Evolutionary conservation across 2,797 vertebrate genomes (phyloP).

Genomic region (Esox lucius): DNA sequence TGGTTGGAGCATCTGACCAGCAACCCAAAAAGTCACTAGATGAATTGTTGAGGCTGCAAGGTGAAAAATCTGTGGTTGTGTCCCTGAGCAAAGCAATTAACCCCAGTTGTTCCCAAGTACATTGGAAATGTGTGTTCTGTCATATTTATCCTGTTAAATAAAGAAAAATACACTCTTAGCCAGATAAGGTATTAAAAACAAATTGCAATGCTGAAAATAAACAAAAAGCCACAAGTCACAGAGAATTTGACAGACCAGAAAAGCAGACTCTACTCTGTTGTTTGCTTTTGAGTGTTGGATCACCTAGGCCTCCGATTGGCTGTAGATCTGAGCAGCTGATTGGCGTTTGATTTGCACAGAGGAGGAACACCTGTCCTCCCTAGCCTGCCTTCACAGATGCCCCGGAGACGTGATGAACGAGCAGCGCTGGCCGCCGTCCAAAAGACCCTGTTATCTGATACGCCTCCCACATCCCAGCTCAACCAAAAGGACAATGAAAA

Average conservation of each 20-base stretch:
- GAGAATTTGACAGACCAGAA: slow-evolving; percentile 22
- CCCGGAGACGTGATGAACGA: slow-evolving; percentile 31
- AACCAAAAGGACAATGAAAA: slow-evolving; percentile 47
- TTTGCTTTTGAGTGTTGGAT: slow-evolving; percentile 45
- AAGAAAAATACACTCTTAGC: no score
- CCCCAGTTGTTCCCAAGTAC: no score
- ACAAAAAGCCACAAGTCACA: background rate
- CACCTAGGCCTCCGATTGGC: slow-evolving; percentile 24
- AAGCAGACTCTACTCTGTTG: slow-evolving; percentile 29
- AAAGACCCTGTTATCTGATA: slow-evolving; percentile 56
- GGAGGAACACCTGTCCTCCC: slow-evolving; percentile 57
- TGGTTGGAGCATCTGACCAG: no score
- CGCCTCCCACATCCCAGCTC: slow-evolving; percentile 48
- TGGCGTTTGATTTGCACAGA: slow-evolving; percentile 22
- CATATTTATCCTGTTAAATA: no score
- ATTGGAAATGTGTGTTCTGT: no score
- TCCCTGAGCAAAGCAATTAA: no score
- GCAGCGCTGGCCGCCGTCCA: slow-evolving; percentile 51
- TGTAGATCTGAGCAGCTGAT: slow-evolving; percentile 39
- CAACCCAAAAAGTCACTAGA: no score
- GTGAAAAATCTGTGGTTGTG: no score
- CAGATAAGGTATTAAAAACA: background rate
- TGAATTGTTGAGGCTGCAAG: no score
- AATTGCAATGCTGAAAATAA: background rate
- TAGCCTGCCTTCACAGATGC: slow-evolving; percentile 33